These are phyloP conservation scores for Aphaenogaster floridana DNA, from an alignment of 1,140 invertebrate species.

Conservation along the genomic window DNA sequence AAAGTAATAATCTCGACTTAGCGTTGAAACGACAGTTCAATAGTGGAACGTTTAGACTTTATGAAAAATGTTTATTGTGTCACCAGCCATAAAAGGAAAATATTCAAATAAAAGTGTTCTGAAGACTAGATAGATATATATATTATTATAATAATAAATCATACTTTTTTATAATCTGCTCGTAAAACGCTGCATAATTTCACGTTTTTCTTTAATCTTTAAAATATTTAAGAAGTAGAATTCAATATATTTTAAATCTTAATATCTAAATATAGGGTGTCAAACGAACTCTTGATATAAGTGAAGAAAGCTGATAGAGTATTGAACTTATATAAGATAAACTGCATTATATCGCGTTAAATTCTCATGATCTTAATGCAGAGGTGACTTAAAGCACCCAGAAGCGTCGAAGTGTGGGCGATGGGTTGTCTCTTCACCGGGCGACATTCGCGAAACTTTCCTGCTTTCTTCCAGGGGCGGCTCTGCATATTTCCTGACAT, in stretches of 20 bases:
- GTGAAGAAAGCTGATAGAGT: background rate
- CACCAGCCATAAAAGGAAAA: background rate
- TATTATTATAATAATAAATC: background rate
- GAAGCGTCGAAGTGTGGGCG: constrained; percentile 5
- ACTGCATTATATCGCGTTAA: background rate
- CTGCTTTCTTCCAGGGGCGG: constrained; percentile 39
- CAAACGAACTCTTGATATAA: background rate
- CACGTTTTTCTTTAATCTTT: background rate
- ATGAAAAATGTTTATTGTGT: constrained; percentile 47
- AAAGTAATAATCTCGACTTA: constrained; percentile 42
- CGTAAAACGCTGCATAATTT: background rate
- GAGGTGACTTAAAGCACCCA: constrained; percentile 24
- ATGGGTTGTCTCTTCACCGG: constrained; percentile 17
- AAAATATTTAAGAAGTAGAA: constrained; percentile 11
- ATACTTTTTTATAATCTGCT: background rate
- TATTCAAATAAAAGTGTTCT: background rate
- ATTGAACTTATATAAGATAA: constrained; percentile 6
- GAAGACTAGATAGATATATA: background rate
- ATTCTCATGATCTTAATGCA: constrained; percentile 41
- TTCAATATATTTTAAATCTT: background rate
- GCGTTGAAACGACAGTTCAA: constrained; percentile 9
- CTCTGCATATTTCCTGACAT: constrained; percentile 57
- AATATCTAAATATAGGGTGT: background rate
- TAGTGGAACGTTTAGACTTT: background rate
- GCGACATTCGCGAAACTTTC: constrained; percentile 55